Conservation (phyloP, 2,888 invertebrate genomes). For the Thecocarcelia acutangulata region DNA sequence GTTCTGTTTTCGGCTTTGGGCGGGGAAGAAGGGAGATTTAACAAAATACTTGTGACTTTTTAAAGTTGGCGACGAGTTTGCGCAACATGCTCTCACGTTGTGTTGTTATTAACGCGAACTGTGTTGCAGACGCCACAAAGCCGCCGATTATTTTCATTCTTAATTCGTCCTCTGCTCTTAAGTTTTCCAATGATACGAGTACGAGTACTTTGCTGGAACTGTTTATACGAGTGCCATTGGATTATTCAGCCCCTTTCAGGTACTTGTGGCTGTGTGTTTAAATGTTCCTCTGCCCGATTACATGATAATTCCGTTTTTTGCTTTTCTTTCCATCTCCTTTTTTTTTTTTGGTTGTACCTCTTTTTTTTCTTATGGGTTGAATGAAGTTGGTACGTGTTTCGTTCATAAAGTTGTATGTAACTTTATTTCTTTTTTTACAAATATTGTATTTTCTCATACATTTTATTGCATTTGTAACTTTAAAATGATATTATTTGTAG, state of each 20-base stretch:
- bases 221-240: conserved; percentile 37
- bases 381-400: conserved; percentile 56
- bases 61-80: conserved; percentile 69
- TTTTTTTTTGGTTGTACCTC: conserved; percentile 12
- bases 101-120: conserved; percentile 72
- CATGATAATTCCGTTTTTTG: conserved; percentile 61
- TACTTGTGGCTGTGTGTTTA: background rate
- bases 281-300: conserved; percentile 13
- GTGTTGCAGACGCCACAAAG: conserved; percentile 71
- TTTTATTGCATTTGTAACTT: conserved; percentile 41
- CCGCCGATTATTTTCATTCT: conserved; percentile 67
- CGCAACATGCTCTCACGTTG: conserved; percentile 72
- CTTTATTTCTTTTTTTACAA: conserved; percentile 40
- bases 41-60: conserved; percentile 63
- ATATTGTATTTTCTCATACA: conserved; percentile 45
- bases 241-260: conserved; percentile 32
- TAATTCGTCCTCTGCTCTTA: conserved; percentile 47
- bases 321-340: conserved; percentile 13
- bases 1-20: background rate
- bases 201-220: conserved; percentile 34
- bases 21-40: conserved; percentile 11
- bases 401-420: conserved; percentile 48
- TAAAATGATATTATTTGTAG: conserved; percentile 36
- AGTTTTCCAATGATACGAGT: conserved; percentile 24
- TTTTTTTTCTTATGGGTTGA: conserved; percentile 10